phyloP scores from a whole-genome alignment of 2,113 vertebrate species.

The Todiramphus saurophagus region DNA sequence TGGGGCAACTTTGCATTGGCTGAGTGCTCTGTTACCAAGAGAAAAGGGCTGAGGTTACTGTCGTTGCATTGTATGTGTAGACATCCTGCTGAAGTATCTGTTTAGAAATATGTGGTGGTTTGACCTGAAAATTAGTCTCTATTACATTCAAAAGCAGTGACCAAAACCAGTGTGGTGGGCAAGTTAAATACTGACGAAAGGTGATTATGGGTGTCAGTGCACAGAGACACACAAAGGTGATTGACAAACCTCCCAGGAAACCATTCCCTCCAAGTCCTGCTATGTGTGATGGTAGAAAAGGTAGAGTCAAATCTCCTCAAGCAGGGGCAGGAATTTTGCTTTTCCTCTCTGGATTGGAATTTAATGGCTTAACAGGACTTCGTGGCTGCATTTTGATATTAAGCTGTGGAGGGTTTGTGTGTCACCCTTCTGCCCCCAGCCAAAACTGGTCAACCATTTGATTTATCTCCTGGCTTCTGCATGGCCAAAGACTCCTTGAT shows the following conservation, averaged over 20 bases:
- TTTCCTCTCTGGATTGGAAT: neutral
- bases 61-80: neutral
- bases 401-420: neutral
- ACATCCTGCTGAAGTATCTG: neutral
- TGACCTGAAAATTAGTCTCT: neutral
- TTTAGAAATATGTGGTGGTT: neutral
- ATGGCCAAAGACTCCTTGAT: neutral
- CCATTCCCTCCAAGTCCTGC: accelerated
- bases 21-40: neutral
- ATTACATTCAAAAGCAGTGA: neutral
- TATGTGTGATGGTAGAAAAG: neutral
- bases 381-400: neutral
- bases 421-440: neutral
- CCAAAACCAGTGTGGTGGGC: neutral
- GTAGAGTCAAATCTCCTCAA: neutral
- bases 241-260: neutral
- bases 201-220: neutral
- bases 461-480: neutral
- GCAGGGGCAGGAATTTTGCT: neutral
- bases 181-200: neutral
- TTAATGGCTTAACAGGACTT: neutral
- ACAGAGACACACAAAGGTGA: neutral
- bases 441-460: neutral
- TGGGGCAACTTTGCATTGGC: neutral
- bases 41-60: neutral